These are phyloP conservation scores for Crambe crambe DNA, from an alignment of 37 sponge, comb jelly and placozoan genomes.

Conservation along the genomic window DNA sequence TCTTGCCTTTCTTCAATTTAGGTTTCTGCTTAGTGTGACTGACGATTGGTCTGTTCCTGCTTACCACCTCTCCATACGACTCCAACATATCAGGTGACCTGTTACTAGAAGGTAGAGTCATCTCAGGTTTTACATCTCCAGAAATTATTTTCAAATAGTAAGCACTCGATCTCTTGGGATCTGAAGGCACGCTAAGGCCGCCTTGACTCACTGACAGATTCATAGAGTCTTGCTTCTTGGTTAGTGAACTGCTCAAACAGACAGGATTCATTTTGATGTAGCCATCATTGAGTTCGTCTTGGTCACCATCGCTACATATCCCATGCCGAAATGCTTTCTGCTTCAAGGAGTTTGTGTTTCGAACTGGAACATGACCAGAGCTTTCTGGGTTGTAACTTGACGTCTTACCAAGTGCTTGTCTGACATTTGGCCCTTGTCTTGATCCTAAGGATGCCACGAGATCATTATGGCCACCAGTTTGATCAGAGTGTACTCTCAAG, in stretches of 20 bases:
- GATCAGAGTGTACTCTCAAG: too few species aligned
- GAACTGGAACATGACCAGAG: not conserved
- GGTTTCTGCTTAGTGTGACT: too few species aligned
- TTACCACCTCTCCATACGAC: not conserved
- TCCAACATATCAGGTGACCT: not conserved
- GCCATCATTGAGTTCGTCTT: constrained; percentile 11
- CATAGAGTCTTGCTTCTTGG: too few species aligned
- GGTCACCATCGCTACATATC: constrained; percentile 33
- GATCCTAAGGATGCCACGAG: not conserved
- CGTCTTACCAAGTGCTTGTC: constrained; percentile 9
- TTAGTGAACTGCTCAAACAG: too few species aligned
- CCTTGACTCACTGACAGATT: too few species aligned
- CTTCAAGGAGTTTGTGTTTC: constrained; percentile 29
- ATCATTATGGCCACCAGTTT: too few species aligned
- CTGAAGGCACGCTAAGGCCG: not conserved
- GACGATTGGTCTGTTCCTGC: too few species aligned
- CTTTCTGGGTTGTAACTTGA: constrained; percentile 14
- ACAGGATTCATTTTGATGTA: constrained; percentile 46
- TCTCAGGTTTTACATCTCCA: not conserved
- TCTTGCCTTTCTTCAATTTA: too few species aligned
- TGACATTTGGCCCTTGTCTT: not conserved
- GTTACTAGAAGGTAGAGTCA: not conserved
- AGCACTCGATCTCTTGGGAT: not conserved
- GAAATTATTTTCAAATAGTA: constrained; percentile 32
- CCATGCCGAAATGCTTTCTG: constrained; percentile 29